Base-by-base conservation (phyloP, 2,113 vertebrate genomes). In the Proteles cristata region DNA sequence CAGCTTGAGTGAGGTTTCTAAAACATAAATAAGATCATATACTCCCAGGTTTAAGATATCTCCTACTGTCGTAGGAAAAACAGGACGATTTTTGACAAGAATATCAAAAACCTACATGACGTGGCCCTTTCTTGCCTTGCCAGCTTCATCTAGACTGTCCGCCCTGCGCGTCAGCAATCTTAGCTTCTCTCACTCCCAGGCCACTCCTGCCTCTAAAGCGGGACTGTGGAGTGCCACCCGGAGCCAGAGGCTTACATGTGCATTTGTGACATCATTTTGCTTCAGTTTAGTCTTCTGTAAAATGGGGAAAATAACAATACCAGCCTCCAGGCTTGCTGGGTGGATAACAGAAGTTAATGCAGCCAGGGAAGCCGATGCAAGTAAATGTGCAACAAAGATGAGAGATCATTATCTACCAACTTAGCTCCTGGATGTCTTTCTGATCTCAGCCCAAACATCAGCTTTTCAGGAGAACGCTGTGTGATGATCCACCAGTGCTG, bases 291-390 rank as follows among this genome's bases (percentile, higher is more conserved):
- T 43, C 85, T 63, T 65, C 48, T 58, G 10, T 88, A 16, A 88
- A 68, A 65, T 82, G 83, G 83, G 73, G 79, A 87, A 92, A 61
- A 68, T 33, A 65, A 11, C 39, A 71, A 68, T 35, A 71, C 11
- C 50, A 71, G n/a, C 15, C 39, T 26, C 66, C 3, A 76, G 48
- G 39, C 43, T 50, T 65, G 25, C 33, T 71, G 35, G 7, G 55
- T 84, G 14, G 65, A 81, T 80, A 74, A 79, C 43, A 87, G 85
- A 96, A 88, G 73, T 87, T 90, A 93, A 66, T 48, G 35, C 21
- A 91, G 71, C 17, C 53, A 74, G 14, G 43, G 58, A 82, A 95
- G 35, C 2, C 23, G 14, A 79, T 3, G 45, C 53, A 77, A 14
- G 31, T n/a, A 84, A 79, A 31, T 31, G 31, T 45, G 69, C 48